Conservation (phyloP, 2,888 invertebrate genomes). For the Idaea aversata region DNA sequence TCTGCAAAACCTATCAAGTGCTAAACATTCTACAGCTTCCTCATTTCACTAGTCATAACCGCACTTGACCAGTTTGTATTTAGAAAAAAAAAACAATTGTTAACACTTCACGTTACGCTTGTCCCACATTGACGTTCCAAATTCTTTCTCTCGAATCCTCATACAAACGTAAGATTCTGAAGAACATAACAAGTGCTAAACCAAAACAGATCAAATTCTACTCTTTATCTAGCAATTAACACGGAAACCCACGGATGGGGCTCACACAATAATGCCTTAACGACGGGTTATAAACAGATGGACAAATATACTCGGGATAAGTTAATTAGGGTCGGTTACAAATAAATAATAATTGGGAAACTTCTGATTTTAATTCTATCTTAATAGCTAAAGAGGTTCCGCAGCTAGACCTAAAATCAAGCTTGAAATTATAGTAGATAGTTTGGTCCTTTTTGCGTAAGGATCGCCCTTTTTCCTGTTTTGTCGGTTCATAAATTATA, state of each 20-base stretch:
- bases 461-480: too few species aligned
- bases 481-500: too few species aligned
- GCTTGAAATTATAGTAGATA: too few species aligned
- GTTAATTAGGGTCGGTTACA: not conserved
- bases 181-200: constrained; percentile 40
- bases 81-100: not conserved
- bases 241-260: constrained; percentile 45
- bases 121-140: not conserved
- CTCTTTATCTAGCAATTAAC: constrained; percentile 67
- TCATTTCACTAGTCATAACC: too few species aligned
- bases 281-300: constrained; percentile 42
- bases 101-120: not conserved
- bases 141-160: constrained; percentile 5
- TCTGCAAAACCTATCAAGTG: too few species aligned
- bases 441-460: too few species aligned
- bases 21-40: too few species aligned
- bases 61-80: too few species aligned
- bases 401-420: too few species aligned
- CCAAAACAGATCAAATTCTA: constrained; percentile 53
- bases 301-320: constrained; percentile 39
- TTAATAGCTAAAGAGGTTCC: too few species aligned
- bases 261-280: constrained; percentile 50
- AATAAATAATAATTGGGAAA: too few species aligned
- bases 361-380: too few species aligned
- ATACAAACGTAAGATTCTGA: constrained; percentile 30